Conservation (phyloP, 1,140 invertebrate species). For the Periplaneta americana region DNA sequence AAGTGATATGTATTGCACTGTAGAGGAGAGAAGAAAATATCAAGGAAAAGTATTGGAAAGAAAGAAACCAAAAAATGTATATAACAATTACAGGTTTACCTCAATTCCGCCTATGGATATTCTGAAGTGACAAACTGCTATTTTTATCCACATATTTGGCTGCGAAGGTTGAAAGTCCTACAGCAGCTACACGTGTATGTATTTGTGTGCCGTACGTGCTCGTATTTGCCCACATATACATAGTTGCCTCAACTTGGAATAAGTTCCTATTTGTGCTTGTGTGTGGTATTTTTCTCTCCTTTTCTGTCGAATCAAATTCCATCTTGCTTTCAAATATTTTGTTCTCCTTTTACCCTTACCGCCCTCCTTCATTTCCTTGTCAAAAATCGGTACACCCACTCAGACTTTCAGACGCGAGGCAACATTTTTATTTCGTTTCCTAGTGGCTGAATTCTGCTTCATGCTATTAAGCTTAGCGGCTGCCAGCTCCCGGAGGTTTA, state of each 20-base stretch:
- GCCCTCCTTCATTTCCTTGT: not conserved
- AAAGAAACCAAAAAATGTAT: too few species aligned
- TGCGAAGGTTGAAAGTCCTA: too few species aligned
- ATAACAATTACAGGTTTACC: too few species aligned
- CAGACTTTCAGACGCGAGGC: not conserved
- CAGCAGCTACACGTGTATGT: too few species aligned
- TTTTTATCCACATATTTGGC: too few species aligned
- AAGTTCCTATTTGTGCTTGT: not conserved
- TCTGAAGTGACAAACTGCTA: too few species aligned
- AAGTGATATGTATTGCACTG: too few species aligned
- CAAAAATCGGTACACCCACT: not conserved
- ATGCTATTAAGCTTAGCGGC: not conserved
- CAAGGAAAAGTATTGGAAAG: too few species aligned
- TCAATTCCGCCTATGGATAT: too few species aligned
- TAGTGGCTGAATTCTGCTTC: not conserved
- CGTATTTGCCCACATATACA: too few species aligned
- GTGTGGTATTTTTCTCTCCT: not conserved
- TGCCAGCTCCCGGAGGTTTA: not conserved
- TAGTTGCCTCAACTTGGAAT: not conserved
- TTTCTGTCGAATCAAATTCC: not conserved
- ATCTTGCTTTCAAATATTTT: not conserved
- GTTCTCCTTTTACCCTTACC: not conserved
- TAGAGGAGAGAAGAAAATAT: too few species aligned
- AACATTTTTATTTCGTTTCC: not conserved
- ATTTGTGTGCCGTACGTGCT: too few species aligned